Evolutionary conservation across 2,888 invertebrate species (phyloP), one percentile per base, ranked within the genome.

Genomic region (Ophion ventricosus): DNA sequence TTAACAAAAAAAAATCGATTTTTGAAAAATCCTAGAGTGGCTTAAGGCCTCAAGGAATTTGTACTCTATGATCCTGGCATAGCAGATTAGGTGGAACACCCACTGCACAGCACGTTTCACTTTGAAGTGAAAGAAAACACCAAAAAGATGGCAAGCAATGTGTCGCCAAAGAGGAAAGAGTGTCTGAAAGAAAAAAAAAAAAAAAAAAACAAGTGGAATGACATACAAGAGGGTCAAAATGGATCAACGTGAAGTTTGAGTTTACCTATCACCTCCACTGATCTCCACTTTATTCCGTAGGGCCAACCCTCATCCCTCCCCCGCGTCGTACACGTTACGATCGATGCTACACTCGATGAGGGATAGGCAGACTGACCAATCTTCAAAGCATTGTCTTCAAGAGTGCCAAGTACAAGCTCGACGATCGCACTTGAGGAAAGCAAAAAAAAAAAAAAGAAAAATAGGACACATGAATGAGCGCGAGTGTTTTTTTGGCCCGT

Each of bases 381-480:
- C 81, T 81, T 78, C 81, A 64, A 81, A 84, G 81, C 77, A 84
- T 84, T 78, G 81, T 81, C 77, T 84, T 70, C 54, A 63, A 77
- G 67, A 77, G 73, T 35, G 70, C 66, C 54, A 49, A 61, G 43
- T 66, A 57, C 57, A 75, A 57, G 57, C 23, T 82, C 74, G 61
- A 43, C 70, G 76, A 61, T 72, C 23, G 56, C 57, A 56, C 25
- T 61, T 40, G 1, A 49, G 59, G 1, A 59, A 25, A 25, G 4
- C 17, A 64, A 64, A 64, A 35, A n/a, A 40, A 4, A 40, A 40
- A 49, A 17, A 49, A 17, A 14, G 11, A 11, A 14, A 17, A 49
- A 49, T 3, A 49, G 7, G 49, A 49, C 14, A 4, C 11, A 67
- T 67, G 23, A 20, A 57, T 35, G 57, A 23, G 57, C 57, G 64